phyloP scores from a whole-genome alignment of 2,888 invertebrate species.

The Agrotis puta region DNA sequence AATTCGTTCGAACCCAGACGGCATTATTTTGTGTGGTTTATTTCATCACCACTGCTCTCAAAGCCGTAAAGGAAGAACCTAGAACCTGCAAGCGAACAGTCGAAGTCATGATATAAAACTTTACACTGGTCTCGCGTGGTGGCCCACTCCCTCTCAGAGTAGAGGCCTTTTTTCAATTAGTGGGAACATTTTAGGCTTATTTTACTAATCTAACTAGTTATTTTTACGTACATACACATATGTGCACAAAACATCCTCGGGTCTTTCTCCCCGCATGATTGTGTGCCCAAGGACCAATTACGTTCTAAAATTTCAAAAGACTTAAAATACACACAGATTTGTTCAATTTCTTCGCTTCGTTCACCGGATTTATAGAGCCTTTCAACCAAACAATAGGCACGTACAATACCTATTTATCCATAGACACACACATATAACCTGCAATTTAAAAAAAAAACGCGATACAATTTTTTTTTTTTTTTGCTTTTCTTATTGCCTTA shows the following conservation, averaged over 20 bases:
- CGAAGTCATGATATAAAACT: no score
- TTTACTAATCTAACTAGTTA: no score
- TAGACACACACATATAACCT: conserved; percentile 83
- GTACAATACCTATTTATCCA: conserved; percentile 75
- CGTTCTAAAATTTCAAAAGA: conserved; percentile 59
- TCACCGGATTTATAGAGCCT: conserved; percentile 63
- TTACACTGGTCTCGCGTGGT: no score
- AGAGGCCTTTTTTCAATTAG: no score
- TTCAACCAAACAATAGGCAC: conserved; percentile 72
- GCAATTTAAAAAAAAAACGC: conserved; percentile 80
- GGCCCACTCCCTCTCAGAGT: no score
- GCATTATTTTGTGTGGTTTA: no score
- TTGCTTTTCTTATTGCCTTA: conserved; percentile 67
- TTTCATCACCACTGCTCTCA: no score
- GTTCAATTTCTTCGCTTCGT: conserved; percentile 65
- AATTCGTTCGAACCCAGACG: no score
- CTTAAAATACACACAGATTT: conserved; percentile 65
- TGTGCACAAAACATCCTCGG: not conserved
- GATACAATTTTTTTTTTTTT: conserved; percentile 74
- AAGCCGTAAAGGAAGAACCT: no score
- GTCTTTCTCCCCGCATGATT: conserved; percentile 21
- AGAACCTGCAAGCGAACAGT: no score
- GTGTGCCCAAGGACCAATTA: conserved; percentile 44
- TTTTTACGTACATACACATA: not conserved
- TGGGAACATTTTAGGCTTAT: no score